These are phyloP conservation scores for Macrotus californicus DNA, from an alignment of 2,113 vertebrate genomes.

Conservation along the genomic window DNA sequence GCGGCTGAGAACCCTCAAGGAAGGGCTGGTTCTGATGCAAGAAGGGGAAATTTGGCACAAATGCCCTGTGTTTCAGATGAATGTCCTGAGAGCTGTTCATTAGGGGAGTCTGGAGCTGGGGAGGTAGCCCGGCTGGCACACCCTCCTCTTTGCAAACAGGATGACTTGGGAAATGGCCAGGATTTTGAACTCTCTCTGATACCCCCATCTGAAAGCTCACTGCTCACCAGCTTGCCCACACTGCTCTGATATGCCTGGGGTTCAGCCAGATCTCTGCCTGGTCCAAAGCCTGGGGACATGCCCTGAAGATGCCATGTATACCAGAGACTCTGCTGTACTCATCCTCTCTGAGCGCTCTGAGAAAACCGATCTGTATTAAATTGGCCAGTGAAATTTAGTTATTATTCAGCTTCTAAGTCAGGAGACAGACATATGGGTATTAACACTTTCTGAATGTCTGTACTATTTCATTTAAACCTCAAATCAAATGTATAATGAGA, in stretches of 20 bases:
- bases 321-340: no score
- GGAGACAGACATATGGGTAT: not conserved
- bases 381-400: not conserved
- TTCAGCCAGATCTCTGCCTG: not conserved
- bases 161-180: not conserved
- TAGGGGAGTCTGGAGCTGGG: not conserved
- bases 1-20: no score
- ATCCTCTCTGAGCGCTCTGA: not conserved
- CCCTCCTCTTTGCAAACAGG: not conserved
- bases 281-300: fast-evolving
- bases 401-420: not conserved
- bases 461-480: not conserved
- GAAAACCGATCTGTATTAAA: not conserved
- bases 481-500: not conserved
- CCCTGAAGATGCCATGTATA: not conserved
- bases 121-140: not conserved
- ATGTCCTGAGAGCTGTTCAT: no score
- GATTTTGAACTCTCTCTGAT: not conserved
- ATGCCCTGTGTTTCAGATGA: not conserved
- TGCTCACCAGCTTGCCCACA: not conserved
- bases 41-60: fast-evolving
- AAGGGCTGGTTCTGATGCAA: not conserved
- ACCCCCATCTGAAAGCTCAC: not conserved
- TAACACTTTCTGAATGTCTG: not conserved
- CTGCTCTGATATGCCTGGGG: not conserved